Percentiles rank a stretch among this genome's conserved stretches.
phyloP scores from a whole-genome alignment of 2,888 invertebrate genomes.

The Phalera bucephala region DNA sequence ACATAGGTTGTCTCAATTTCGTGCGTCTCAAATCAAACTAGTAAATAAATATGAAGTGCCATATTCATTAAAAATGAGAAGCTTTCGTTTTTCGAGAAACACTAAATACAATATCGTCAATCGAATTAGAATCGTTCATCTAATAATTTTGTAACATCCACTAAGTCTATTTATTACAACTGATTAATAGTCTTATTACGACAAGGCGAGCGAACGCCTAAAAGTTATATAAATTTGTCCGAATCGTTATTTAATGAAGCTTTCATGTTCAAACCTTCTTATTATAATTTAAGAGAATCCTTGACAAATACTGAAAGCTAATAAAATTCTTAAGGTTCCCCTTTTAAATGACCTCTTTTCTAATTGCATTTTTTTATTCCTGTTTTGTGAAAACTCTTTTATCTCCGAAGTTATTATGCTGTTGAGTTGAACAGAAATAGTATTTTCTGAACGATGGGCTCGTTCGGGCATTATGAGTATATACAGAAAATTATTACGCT shows the following conservation, averaged over 20 bases:
- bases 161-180: too few relatives aligned
- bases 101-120: too few relatives aligned
- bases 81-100: too few relatives aligned
- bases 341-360: slow-evolving; percentile 9
- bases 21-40: too few relatives aligned
- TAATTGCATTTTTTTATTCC: slow-evolving; percentile 20
- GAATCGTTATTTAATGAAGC: slow-evolving; percentile 24
- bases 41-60: too few relatives aligned
- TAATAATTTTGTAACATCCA: slow-evolving; percentile 8
- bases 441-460: slow-evolving; percentile 1
- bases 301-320: slow-evolving; percentile 15
- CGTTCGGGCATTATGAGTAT: background rate
- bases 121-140: too few relatives aligned
- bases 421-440: slow-evolving; percentile 1
- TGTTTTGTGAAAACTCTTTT: slow-evolving; percentile 13
- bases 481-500: background rate
- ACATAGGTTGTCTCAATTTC: too few relatives aligned
- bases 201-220: slow-evolving; percentile 15
- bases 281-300: slow-evolving; percentile 18
- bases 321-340: slow-evolving; percentile 14
- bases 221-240: slow-evolving; percentile 21
- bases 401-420: slow-evolving; percentile 11
- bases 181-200: slow-evolving; percentile 16
- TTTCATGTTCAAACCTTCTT: slow-evolving; percentile 14
- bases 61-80: too few relatives aligned